Evolutionary conservation across 2,797 vertebrate species (phyloP), one percentile per base, ranked within the genome.

Genomic region (Synanceia verrucosa): DNA sequence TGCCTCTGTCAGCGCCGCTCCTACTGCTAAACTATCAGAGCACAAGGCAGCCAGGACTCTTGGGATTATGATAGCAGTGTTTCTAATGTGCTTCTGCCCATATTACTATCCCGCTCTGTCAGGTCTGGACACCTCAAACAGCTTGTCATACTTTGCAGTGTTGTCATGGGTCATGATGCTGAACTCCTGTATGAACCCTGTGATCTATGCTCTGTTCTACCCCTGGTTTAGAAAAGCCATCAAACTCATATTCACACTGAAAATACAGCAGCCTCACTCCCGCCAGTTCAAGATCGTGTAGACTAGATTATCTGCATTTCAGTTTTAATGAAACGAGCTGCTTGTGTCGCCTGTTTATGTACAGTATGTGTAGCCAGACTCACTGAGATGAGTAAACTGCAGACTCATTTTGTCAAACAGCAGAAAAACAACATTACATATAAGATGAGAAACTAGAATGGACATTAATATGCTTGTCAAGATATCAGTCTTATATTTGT

Each of bases 121-220:
- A 26, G 65, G 76, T 9, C 13, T 39, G 2, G 69, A 72, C 58
- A 75, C 23, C 0, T 85, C 65, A 4, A 81, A 0, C 0, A 74
- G 5, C 12, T 43, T 65, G 18, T 74, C 48, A 0, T 88, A 65
- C 0, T 87, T 11, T 5, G 62, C 71, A 0, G 0, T 73, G 10
- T 11, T 90, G 43, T 82, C 66, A 13, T 91, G 86, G 85, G 31
- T 90, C 16, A 36, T 86, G 56, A 31, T 83, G 33, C 9, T 66
- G 0, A 92, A 93, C 64, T 82, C 92, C 8, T 83, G 78, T 48
- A 2, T 82, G 6, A 93, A 92, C 47, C 89, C 90, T 26, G 52
- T 91, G 7, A 89, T 91, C 21, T 91, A 89, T 41, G 87, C 74
- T 6, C 37, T 92, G 36, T 92, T 90, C 50, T 91, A 93, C 55